Evolutionary conservation across 1,140 invertebrate genomes (phyloP).

Genomic region (Pomacea maculata): DNA sequence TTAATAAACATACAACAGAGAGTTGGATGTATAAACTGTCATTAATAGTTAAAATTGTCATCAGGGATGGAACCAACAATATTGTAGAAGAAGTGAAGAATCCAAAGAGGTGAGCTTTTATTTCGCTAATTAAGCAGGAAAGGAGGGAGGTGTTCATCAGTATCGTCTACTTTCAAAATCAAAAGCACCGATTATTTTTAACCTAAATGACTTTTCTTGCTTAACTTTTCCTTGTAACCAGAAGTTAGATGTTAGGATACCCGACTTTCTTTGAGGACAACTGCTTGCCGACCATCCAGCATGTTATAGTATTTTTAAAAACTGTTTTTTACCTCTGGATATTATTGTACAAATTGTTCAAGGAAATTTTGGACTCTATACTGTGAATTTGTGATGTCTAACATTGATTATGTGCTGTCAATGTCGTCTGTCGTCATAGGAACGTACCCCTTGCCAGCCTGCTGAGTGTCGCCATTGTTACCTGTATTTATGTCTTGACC

Average conservation of each 20-base stretch:
- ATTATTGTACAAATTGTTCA: background rate
- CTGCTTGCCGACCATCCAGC: background rate
- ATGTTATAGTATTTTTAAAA: background rate
- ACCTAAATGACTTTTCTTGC: background rate
- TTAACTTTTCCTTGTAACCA: too few species aligned
- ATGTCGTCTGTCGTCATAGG: slow-evolving; percentile 42
- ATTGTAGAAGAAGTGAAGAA: slow-evolving; percentile 4
- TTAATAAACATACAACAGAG: too few species aligned
- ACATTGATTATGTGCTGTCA: background rate
- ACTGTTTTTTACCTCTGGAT: background rate
- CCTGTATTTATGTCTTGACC: slow-evolving; percentile 66
- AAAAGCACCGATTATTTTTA: background rate
- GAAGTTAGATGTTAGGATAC: background rate
- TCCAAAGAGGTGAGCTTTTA: background rate
- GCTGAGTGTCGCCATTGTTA: slow-evolving; percentile 66
- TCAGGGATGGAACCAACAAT: background rate
- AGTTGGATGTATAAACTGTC: background rate
- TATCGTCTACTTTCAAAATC: background rate
- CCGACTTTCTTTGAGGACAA: background rate
- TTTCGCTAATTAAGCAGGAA: background rate
- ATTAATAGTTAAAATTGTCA: background rate
- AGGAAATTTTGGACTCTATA: background rate
- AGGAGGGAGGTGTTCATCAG: background rate
- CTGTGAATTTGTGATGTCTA: background rate
- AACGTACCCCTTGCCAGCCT: slow-evolving; percentile 68